Evolutionary conservation across 1,140 invertebrate genomes (phyloP).

Genomic region (Lethrus apterus): DNA sequence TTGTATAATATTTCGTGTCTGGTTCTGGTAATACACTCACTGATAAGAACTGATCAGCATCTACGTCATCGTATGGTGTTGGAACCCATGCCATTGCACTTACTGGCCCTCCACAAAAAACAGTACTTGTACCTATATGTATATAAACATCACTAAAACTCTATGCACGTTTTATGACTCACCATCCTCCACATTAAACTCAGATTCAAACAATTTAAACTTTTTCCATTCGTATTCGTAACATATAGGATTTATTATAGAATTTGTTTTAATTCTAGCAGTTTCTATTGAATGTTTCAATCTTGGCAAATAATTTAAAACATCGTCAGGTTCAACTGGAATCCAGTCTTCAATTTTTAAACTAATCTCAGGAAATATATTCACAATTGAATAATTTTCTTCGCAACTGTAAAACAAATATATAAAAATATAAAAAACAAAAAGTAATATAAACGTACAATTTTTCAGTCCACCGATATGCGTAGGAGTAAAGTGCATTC

Average conservation of each 20-base stretch:
- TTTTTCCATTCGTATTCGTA: slow-evolving; percentile 38
- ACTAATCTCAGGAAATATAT: slow-evolving; percentile 36
- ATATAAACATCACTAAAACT: slow-evolving; percentile 3
- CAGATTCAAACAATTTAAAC: slow-evolving; percentile 43
- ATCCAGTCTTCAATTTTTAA: slow-evolving; percentile 24
- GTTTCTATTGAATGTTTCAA: slow-evolving; percentile 39
- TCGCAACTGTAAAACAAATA: slow-evolving; percentile 31
- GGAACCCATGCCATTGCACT: slow-evolving; percentile 53
- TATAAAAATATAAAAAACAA: not conserved
- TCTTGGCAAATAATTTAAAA: slow-evolving; percentile 39
- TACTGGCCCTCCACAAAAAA: slow-evolving; percentile 56
- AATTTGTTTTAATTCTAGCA: slow-evolving; percentile 22
- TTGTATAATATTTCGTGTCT: slow-evolving; percentile 39
- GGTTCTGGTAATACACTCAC: slow-evolving; percentile 45
- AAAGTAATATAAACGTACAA: slow-evolving; percentile 36
- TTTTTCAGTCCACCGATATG: slow-evolving; percentile 39
- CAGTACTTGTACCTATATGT: slow-evolving; percentile 39
- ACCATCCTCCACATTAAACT: slow-evolving; percentile 31
- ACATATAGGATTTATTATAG: slow-evolving; percentile 16
- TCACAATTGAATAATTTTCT: slow-evolving; percentile 36
- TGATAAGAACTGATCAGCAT: slow-evolving; percentile 47
- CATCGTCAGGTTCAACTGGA: slow-evolving; percentile 24
- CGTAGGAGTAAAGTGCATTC: slow-evolving; percentile 14
- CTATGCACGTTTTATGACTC: not conserved
- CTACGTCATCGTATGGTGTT: slow-evolving; percentile 29